A percentile compares a stretch with the other conserved stretches of the same genome.
Evolutionary conservation across 2,888 invertebrate genomes (phyloP).

Genomic region (Oithona nana): DNA sequence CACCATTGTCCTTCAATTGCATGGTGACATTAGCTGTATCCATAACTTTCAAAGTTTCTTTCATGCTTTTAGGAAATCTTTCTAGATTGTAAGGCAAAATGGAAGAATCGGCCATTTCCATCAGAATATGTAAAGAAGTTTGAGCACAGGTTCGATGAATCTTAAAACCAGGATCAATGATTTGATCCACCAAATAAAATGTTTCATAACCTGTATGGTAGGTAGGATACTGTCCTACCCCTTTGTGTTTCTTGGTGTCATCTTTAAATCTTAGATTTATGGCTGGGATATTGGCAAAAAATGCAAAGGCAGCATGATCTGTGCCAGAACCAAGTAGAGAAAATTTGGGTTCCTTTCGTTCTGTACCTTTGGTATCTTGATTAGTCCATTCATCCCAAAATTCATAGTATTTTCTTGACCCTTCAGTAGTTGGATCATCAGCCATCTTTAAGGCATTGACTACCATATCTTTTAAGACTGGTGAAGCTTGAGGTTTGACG

Average conservation of each 20-base stretch:
- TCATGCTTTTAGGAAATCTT: slow-evolving; percentile 17
- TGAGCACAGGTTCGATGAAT: slow-evolving; percentile 21
- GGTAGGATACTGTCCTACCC: slow-evolving; percentile 25
- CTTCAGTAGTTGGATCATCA: background rate
- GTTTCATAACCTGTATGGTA: slow-evolving; percentile 29
- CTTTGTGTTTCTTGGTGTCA: slow-evolving; percentile 21
- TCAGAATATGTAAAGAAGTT: slow-evolving; percentile 4
- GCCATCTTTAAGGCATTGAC: slow-evolving; percentile 22
- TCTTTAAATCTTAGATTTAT: slow-evolving; percentile 26
- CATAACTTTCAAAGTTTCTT: slow-evolving; percentile 11
- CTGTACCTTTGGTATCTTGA: background rate
- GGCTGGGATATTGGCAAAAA: slow-evolving; percentile 27
- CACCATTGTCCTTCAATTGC: background rate
- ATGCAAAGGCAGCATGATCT: slow-evolving; percentile 29
- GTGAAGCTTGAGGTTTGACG: slow-evolving; percentile 23
- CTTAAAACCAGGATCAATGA: slow-evolving; percentile 26
- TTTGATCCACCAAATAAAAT: slow-evolving; percentile 25
- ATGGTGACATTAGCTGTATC: slow-evolving; percentile 1
- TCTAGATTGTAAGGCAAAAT: slow-evolving; percentile 19
- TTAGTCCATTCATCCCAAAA: slow-evolving; percentile 8
- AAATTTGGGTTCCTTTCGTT: no score
- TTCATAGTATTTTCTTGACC: slow-evolving; percentile 1
- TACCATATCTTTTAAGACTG: slow-evolving; percentile 20
- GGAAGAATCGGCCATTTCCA: slow-evolving; percentile 19
- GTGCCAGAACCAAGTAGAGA: slow-evolving; percentile 26